Evolutionary conservation across 2,888 invertebrate species (phyloP).

Genomic region (Ernsta delagoae): DNA sequence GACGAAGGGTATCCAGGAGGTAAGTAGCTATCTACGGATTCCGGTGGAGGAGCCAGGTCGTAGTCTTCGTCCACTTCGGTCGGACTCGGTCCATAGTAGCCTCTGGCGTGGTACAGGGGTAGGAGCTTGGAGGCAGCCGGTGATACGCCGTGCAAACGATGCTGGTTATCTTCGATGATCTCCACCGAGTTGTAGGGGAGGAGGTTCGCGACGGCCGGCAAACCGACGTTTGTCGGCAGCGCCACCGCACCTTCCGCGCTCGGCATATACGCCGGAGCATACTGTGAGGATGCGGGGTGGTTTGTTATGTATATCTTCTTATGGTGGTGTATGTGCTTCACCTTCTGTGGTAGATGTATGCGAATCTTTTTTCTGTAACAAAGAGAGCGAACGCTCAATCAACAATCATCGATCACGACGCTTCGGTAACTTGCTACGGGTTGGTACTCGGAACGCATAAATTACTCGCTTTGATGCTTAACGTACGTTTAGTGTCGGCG

Average conservation of each 20-base stretch:
- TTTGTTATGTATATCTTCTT: conserved; percentile 83
- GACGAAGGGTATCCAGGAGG: conserved; percentile 57
- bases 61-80: conserved; percentile 70
- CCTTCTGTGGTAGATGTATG: conserved; percentile 83
- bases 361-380: conserved; percentile 84
- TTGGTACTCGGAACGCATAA: conserved; percentile 17
- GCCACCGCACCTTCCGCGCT: conserved; percentile 73
- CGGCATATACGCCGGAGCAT: conserved; percentile 77
- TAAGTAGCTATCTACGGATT: conserved; percentile 57
- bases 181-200: conserved; percentile 68
- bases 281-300: conserved; percentile 69
- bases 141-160: conserved; percentile 54
- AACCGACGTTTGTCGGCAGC: conserved; percentile 59
- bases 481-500: conserved; percentile 9
- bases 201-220: conserved; percentile 64
- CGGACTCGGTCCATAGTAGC: conserved; percentile 75
- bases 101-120: conserved; percentile 76
- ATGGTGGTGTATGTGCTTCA: conserved; percentile 83
- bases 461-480: conserved; percentile 33
- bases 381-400: conserved; percentile 58
- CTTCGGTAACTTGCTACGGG: too few relatives aligned
- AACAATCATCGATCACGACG: neutral
- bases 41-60: conserved; percentile 62
- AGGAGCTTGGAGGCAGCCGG: conserved; percentile 69
- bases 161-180: conserved; percentile 62